Conservation (phyloP, 2,888 invertebrate genomes). For the Meliscaeva auricollis region DNA sequence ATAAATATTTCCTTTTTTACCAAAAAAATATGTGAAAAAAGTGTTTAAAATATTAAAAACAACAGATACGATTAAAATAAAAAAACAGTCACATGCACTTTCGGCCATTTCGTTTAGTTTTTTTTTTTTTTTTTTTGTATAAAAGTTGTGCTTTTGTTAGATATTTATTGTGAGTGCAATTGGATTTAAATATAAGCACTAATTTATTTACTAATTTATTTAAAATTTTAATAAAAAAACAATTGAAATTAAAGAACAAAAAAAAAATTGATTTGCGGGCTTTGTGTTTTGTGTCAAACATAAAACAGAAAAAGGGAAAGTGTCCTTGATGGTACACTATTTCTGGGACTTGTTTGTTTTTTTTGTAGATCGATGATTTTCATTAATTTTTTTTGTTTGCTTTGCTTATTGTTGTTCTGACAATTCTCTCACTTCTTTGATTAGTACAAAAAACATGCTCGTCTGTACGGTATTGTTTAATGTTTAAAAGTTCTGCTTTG, state of each 20-base stretch:
- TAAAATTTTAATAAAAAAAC: background rate
- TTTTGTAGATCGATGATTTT: constrained; percentile 31
- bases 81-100: constrained; percentile 22
- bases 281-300: constrained; percentile 30
- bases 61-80: background rate
- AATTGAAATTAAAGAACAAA: background rate
- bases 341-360: constrained; percentile 23
- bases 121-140: background rate
- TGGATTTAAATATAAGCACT: background rate
- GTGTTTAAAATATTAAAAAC: background rate
- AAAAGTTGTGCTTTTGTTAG: background rate
- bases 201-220: constrained; percentile 1
- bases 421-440: constrained; percentile 59
- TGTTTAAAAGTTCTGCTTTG: constrained; percentile 28
- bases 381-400: constrained; percentile 26
- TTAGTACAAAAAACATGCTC: constrained; percentile 39
- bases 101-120: background rate
- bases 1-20: background rate
- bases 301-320: constrained; percentile 31
- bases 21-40: background rate
- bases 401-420: constrained; percentile 54
- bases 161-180: constrained; percentile 1
- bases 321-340: constrained; percentile 67
- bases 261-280: constrained; percentile 18
- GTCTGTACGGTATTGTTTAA: constrained; percentile 18